A percentile compares a stretch with the other conserved stretches of the same genome.
phyloP scores from a whole-genome alignment of 2,113 vertebrate genomes.

The Myiagra hebetior region DNA sequence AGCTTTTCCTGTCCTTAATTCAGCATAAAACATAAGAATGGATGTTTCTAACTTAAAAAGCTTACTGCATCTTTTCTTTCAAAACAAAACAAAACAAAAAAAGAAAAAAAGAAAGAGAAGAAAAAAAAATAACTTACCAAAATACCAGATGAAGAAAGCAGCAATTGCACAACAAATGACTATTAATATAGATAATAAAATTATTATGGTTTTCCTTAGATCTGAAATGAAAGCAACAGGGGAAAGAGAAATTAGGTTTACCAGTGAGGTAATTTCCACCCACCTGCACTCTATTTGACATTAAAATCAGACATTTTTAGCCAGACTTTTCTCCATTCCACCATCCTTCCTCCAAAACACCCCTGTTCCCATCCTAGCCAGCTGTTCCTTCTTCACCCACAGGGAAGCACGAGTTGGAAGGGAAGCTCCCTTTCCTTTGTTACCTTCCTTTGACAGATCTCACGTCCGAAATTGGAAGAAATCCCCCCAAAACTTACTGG shows the following conservation, averaged over 20 bases:
- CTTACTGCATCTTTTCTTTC: neutral
- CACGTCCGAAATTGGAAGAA: neutral
- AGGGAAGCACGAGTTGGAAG: neutral
- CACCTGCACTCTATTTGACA: neutral
- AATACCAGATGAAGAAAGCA: conserved; percentile 71
- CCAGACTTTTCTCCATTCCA: neutral
- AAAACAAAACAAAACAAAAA: neutral
- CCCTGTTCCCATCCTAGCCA: neutral
- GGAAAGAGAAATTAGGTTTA: neutral
- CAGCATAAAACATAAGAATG: neutral
- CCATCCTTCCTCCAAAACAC: neutral
- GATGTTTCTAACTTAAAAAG: neutral
- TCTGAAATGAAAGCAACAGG: conserved; percentile 27
- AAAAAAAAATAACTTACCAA: conserved; percentile 55
- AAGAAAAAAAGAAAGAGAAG: neutral
- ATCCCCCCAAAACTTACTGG: conserved; percentile 50
- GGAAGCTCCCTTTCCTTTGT: neutral
- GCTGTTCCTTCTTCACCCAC: neutral
- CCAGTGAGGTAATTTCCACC: neutral
- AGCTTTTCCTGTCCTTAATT: neutral
- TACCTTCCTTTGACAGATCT: neutral
- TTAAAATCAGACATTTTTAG: neutral
- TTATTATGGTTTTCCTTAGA: conserved; percentile 14
- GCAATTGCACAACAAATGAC: neutral
- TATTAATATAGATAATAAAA: conserved; percentile 6